A percentile compares a stretch with the other conserved stretches of the same genome.
Conservation (phyloP, 2,113 vertebrate genomes). For the Camelus dromedarius region DNA sequence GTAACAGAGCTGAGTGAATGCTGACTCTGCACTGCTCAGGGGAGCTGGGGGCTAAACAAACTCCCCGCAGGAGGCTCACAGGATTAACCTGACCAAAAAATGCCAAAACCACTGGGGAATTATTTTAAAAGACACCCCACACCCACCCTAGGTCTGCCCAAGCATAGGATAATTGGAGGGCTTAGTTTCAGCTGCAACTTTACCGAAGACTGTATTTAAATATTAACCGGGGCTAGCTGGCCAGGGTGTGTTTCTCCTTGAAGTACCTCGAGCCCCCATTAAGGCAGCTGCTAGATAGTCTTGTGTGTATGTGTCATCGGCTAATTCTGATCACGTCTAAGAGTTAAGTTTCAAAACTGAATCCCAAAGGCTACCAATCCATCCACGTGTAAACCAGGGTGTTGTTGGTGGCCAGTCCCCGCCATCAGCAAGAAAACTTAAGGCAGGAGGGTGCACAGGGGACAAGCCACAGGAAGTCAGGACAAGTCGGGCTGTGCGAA, state of each 20-base stretch:
- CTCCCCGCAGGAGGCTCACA: not conserved
- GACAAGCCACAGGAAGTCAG: not conserved
- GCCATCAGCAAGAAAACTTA: not conserved
- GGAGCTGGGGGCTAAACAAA: not conserved
- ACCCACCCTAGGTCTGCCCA: not conserved
- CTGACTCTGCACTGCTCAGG: not conserved
- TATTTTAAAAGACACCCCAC: not conserved
- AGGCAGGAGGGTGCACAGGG: not conserved
- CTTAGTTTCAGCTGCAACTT: not conserved
- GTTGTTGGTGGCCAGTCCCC: not conserved
- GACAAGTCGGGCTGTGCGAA: not conserved
- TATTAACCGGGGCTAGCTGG: not conserved
- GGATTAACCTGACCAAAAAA: not conserved
- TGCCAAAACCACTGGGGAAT: not conserved
- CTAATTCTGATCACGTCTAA: not conserved
- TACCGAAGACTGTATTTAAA: not conserved
- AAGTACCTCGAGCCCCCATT: not conserved
- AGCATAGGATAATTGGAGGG: not conserved
- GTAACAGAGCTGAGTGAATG: not conserved
- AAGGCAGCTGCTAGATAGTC: not conserved
- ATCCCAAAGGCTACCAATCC: not conserved
- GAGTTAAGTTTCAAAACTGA: constrained; percentile 8
- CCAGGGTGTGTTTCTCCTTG: not conserved
- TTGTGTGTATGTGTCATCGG: not conserved
- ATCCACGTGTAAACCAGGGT: not conserved